Evolutionary conservation across 2,888 invertebrate genomes (phyloP).

Genomic region (Oscheius sp.): DNA sequence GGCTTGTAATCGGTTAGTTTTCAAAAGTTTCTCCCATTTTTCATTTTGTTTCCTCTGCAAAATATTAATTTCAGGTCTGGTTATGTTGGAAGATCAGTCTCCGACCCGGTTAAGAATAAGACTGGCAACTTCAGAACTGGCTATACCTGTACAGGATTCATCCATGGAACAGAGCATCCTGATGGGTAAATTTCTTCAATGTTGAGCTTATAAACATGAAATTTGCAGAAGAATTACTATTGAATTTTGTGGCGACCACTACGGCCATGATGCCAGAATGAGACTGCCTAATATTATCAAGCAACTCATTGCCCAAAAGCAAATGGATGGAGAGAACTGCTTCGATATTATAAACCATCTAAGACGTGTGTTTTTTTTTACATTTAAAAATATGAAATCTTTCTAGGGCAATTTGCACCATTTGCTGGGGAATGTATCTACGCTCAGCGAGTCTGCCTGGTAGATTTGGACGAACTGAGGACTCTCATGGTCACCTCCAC

Average conservation of each 20-base stretch:
- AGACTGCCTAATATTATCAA: conserved; percentile 56
- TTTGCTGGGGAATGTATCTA: conserved; percentile 49
- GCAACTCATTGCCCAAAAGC: conserved; percentile 55
- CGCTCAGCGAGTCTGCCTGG: conserved; percentile 54
- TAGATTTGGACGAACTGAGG: conserved; percentile 55
- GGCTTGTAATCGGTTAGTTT: conserved; percentile 49
- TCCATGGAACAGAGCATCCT: conserved; percentile 55
- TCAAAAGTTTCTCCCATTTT: too few relatives aligned
- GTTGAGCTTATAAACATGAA: not conserved
- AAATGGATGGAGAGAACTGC: conserved; percentile 42
- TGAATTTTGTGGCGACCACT: conserved; percentile 60
- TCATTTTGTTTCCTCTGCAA: too few relatives aligned
- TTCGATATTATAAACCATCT: conserved; percentile 47
- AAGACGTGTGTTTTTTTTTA: conserved; percentile 32
- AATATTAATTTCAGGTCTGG: conserved; percentile 41
- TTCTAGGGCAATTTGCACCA: conserved; percentile 48
- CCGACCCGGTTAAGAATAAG: conserved; percentile 34
- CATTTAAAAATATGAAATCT: not conserved
- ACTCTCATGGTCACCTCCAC: conserved; percentile 44
- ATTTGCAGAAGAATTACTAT: conserved; percentile 47
- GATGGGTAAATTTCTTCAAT: conserved; percentile 48
- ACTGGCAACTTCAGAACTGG: conserved; percentile 58
- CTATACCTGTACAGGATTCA: conserved; percentile 58
- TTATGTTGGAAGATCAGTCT: conserved; percentile 36
- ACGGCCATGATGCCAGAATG: conserved; percentile 61